Evolutionary conservation across 2,113 vertebrate species (phyloP).

Genomic region (Alligator mississippiensis): DNA sequence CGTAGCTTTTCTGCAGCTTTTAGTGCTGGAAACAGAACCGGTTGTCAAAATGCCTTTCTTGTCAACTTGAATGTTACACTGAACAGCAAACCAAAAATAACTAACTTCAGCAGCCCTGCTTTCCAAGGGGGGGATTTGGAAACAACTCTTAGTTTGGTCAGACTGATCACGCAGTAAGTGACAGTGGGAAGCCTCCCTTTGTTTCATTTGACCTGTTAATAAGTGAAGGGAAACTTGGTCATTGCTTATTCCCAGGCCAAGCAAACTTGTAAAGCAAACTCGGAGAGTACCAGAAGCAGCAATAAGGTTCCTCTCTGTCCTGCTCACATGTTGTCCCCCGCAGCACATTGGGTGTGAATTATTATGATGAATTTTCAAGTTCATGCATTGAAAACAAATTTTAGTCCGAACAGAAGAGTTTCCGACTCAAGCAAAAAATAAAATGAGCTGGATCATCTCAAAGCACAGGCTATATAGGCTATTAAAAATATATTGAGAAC

Average conservation of each 20-base stretch:
- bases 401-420: slow-evolving; percentile 24
- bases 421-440: background rate
- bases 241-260: background rate
- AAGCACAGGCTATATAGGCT: slow-evolving; percentile 29
- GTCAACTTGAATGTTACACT: slow-evolving; percentile 32
- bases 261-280: background rate
- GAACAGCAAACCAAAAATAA: slow-evolving; percentile 54
- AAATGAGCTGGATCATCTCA: slow-evolving; percentile 26
- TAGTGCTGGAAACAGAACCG: slow-evolving; percentile 37
- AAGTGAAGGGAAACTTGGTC: slow-evolving; percentile 17
- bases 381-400: slow-evolving; percentile 22
- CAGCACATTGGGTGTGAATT: background rate
- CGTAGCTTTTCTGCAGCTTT: slow-evolving; percentile 21
- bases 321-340: background rate
- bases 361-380: slow-evolving; percentile 35
- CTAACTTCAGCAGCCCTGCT: slow-evolving; percentile 10
- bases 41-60: slow-evolving; percentile 58
- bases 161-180: background rate
- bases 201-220: background rate
- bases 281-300: background rate
- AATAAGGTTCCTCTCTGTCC: background rate
- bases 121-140: fast-evolving
- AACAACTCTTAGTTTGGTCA: background rate
- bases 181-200: background rate
- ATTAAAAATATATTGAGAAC: background rate